Conservation (phyloP, 2,797 vertebrate genomes). For the Alca torda region DNA sequence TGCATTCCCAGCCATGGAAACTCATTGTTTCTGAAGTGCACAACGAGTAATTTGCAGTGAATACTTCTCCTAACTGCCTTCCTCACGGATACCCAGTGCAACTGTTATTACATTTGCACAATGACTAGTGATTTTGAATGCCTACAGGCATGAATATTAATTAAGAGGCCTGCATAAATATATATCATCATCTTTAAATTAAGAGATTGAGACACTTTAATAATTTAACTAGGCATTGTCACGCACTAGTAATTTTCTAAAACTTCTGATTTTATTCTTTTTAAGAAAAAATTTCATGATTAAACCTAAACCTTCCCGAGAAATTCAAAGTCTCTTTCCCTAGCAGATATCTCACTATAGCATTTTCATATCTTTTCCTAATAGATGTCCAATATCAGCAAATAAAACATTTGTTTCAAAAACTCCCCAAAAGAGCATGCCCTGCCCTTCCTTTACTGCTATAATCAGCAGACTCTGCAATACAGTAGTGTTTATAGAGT, state of each 20-base stretch:
- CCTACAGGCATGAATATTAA: neutral
- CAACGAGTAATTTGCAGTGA: neutral
- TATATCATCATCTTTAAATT: neutral
- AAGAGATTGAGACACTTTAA: neutral
- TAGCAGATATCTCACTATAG: neutral
- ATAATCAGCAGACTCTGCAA: neutral
- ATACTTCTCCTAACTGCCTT: neutral
- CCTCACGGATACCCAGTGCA: neutral
- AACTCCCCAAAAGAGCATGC: neutral
- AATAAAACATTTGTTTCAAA: neutral
- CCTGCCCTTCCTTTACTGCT: neutral
- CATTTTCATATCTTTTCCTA: neutral
- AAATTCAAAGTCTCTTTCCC: neutral
- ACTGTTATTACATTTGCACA: neutral
- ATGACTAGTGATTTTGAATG: neutral
- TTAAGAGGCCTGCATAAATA: neutral
- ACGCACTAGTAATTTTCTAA: neutral
- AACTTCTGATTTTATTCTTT: neutral
- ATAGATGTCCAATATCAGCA: neutral
- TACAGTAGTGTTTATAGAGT: neutral
- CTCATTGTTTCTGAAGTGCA: neutral
- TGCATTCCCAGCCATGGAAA: neutral
- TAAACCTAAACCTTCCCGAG: neutral
- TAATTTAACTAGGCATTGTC: neutral
- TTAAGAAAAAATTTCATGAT: neutral